Percentiles rank a stretch among this genome's conserved stretches.
phyloP scores from a whole-genome alignment of 2,113 vertebrate genomes.

The Chaenocephalus aceratus region DNA sequence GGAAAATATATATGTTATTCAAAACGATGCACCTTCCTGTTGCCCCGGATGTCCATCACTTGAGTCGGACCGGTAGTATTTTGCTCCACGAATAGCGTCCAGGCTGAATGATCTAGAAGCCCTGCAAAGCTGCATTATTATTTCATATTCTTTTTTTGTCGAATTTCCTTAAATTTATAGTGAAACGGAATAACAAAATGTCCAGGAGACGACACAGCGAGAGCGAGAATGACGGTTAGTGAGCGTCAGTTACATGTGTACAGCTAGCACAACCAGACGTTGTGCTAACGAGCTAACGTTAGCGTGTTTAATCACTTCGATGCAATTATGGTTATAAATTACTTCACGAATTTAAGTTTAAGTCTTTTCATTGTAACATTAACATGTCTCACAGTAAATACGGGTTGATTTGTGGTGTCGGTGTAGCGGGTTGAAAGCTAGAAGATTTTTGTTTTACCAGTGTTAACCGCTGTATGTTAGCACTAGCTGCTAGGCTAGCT shows the following conservation, averaged over 20 bases:
- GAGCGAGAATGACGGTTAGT: slow-evolving; percentile 90
- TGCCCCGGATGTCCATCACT: no score
- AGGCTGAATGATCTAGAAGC: no score
- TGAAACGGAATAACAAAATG: no score
- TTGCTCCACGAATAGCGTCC: no score
- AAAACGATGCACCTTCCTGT: no score
- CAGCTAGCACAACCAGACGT: not conserved
- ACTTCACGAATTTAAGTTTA: not conserved
- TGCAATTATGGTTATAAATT: not conserved
- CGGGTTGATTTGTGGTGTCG: rapidly evolving
- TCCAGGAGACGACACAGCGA: no score
- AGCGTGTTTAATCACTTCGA: slow-evolving; percentile 27
- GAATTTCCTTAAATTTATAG: no score
- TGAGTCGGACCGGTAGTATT: no score
- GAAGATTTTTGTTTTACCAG: not conserved
- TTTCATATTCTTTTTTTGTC: no score
- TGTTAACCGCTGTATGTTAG: not conserved
- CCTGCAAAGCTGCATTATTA: no score
- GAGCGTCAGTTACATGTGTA: slow-evolving; percentile 3
- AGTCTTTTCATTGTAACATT: rapidly evolving
- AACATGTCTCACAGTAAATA: not conserved
- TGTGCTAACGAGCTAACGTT: slow-evolving; percentile 33
- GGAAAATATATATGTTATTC: no score
- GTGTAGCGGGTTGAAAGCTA: not conserved
- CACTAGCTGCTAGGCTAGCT: slow-evolving; percentile 11